A percentile compares a stretch with the other conserved stretches of the same genome.
phyloP scores from a whole-genome alignment of 2,888 invertebrate genomes.

The Hemicrepidius hirtus region DNA sequence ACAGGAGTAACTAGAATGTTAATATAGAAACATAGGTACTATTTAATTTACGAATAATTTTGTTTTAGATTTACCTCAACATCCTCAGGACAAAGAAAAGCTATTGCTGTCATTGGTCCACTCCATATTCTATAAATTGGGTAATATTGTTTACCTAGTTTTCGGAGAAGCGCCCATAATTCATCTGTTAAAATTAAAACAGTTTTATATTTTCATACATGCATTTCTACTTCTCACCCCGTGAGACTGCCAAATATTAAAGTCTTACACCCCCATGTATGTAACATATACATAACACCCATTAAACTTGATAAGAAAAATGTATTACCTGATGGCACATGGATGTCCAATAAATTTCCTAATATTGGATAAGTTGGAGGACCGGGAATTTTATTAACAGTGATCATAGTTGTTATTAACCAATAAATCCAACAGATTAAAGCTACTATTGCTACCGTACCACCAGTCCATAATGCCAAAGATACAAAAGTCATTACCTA shows the following conservation, averaged over 20 bases:
- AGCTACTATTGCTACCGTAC: not conserved
- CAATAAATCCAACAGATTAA: slow-evolving; percentile 4
- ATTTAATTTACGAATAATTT: not conserved
- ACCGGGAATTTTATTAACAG: slow-evolving; percentile 16
- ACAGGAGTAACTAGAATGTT: slow-evolving; percentile 64
- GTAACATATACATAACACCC: too few relatives aligned
- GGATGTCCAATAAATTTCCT: slow-evolving; percentile 24
- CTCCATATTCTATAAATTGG: slow-evolving; percentile 60
- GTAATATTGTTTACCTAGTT: slow-evolving; percentile 42
- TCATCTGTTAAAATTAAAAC: slow-evolving; percentile 35
- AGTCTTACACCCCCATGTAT: too few relatives aligned
- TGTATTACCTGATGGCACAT: slow-evolving; percentile 6
- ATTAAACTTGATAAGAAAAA: too few relatives aligned
- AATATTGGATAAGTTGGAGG: slow-evolving; percentile 19
- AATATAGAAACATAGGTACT: too few relatives aligned
- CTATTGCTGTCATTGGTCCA: slow-evolving; percentile 64
- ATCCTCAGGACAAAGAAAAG: slow-evolving; percentile 72
- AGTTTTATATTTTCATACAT: not conserved
- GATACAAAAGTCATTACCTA: not conserved
- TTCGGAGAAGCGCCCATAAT: slow-evolving; percentile 43
- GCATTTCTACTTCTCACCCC: too few relatives aligned
- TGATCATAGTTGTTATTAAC: not conserved
- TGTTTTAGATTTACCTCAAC: slow-evolving; percentile 68
- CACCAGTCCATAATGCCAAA: not conserved
- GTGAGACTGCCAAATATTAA: too few relatives aligned